Evolutionary conservation across 2,113 vertebrate genomes (phyloP), one percentile per base, ranked within the genome.

Genomic region (Antidorcas marsupialis): DNA sequence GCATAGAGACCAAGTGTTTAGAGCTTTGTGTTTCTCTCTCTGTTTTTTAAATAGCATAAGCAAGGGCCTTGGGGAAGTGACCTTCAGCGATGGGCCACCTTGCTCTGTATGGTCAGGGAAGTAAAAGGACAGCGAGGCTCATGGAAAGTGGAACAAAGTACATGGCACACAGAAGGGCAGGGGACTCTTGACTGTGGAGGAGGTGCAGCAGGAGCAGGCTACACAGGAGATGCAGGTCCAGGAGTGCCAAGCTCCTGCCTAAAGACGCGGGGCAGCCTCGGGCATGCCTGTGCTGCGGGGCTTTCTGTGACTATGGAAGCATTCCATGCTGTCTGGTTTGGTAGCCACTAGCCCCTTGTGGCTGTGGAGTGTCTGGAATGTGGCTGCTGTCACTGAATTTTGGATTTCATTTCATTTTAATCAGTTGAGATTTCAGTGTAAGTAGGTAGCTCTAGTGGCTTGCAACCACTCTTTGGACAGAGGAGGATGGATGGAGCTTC

Each of bases 381-480:
- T 53, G 55, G 33, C 87, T 13, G 10, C 6, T 27, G 21, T 25
- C 74, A n/a, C 45, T 60, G 88, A 21, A 28, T 71, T 55, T 43
- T 21, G 33, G n/a, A 17, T 81, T 94, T 67, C 21, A n/a, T 64
- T 87, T 76, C 14, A 52, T 84, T 95, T 79, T 47, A 39, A 81
- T 55, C 74, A 33, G 9, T 33, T 33, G 23, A 28, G 39, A 59
- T 59, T 2, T 78, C 55, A 92, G 11, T 0, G 2, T 52, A n/a
- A 88, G 45, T 59, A 43, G 81, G 33, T 67, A 59, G 81, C 28
- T 17, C 50, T 39, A n/a, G 39, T 25, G 57, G 50, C 47, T 60
- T 13, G 11, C 7, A 81, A 60, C 74, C 27, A 2, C 36, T 59
- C 50, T 74, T 14, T 43, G 71, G 87, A 33, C 59, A 21, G 27